A percentile compares a stretch with the other conserved stretches of the same genome.
These are phyloP conservation scores for Gambelia wislizenii DNA, from an alignment of 2,797 vertebrate species.

Conservation along the genomic window DNA sequence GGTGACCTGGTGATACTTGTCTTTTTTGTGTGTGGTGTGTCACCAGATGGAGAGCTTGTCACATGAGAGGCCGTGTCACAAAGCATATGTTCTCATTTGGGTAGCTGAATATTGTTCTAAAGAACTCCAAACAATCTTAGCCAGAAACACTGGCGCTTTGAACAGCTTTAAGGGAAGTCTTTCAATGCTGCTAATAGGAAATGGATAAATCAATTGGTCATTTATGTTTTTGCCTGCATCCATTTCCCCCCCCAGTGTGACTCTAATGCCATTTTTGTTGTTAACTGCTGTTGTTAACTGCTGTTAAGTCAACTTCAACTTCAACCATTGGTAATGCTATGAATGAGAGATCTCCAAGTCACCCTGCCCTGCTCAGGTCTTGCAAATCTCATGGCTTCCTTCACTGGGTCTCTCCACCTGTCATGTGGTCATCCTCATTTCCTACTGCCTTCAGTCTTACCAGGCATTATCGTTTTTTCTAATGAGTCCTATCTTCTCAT, in stretches of 20 bases:
- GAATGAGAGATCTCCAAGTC: no score
- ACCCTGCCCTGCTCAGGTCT: no score
- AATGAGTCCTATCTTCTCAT: no score
- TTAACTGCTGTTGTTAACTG: no score
- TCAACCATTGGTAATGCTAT: no score
- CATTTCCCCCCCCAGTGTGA: background rate
- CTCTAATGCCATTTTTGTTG: no score
- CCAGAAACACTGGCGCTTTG: background rate
- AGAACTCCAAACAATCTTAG: conserved; percentile 2
- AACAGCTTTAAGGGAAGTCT: background rate
- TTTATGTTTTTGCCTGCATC: background rate
- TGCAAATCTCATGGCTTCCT: no score
- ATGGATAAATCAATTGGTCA: background rate
- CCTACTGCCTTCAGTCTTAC: no score
- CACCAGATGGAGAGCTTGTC: conserved; percentile 37
- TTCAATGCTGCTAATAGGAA: background rate
- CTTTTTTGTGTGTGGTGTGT: conserved; percentile 51
- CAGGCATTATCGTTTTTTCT: no score
- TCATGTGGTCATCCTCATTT: no score
- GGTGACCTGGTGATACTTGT: conserved; percentile 60
- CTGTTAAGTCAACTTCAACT: no score
- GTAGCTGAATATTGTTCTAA: conserved; percentile 29
- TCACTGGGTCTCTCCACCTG: no score
- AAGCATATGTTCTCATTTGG: conserved; percentile 40
- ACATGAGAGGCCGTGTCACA: conserved; percentile 1